Evolutionary conservation across 30 jellyfish, hydroid and myxozoan genomes (phyloP).

Genomic region (Chironex yamaguchii): DNA sequence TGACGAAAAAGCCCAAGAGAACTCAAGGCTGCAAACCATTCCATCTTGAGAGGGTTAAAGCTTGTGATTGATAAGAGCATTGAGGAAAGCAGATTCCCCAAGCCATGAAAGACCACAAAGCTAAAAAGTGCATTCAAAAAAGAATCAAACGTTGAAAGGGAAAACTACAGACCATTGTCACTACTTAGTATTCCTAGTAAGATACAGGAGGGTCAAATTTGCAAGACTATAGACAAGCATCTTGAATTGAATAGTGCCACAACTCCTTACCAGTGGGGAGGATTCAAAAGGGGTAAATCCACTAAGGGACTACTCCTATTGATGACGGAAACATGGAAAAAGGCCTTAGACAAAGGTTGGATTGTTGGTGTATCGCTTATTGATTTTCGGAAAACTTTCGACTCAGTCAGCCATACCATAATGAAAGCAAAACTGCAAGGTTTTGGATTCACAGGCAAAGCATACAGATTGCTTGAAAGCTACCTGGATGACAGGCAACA

Average conservation of each 20-base stretch:
- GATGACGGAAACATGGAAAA: constrained; percentile 26
- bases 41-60: constrained; percentile 4
- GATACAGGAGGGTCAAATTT: constrained; percentile 56
- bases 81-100: constrained; percentile 1
- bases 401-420: constrained; percentile 33
- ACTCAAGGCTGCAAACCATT: background rate
- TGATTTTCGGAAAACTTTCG: too few species aligned
- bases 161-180: constrained; percentile 26
- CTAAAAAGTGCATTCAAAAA: background rate
- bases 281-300: constrained; percentile 35
- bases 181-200: constrained; percentile 50
- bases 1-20: too few species aligned
- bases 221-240: constrained; percentile 29
- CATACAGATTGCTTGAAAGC: constrained; percentile 25
- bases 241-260: constrained; percentile 22
- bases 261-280: constrained; percentile 44
- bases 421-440: constrained; percentile 32
- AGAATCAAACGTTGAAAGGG: background rate
- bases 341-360: constrained; percentile 28
- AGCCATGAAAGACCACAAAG: background rate
- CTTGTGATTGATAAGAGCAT: background rate
- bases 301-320: constrained; percentile 44
- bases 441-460: constrained; percentile 22
- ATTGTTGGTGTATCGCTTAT: background rate
- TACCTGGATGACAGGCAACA: too few species aligned